These are phyloP conservation scores for Microtus ochrogaster DNA, from an alignment of 2,113 vertebrate genomes.

Conservation along the genomic window DNA sequence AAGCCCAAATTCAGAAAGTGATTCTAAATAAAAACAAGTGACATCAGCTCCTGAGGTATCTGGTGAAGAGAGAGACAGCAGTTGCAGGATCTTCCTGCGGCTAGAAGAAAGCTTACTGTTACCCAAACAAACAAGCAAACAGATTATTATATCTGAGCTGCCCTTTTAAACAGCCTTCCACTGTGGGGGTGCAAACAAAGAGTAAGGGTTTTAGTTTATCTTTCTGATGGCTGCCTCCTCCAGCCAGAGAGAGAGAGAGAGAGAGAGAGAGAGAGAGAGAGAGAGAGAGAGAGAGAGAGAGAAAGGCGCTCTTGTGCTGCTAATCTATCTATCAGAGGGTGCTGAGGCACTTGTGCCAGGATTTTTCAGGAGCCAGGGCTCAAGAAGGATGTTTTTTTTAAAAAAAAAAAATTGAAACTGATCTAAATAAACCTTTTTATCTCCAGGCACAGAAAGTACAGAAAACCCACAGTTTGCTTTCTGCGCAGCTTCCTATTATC, in stretches of 20 bases:
- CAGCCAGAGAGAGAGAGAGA: neutral
- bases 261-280: neutral
- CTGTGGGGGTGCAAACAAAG: constrained; percentile 41
- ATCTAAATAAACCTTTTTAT: constrained; percentile 76
- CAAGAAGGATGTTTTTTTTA: constrained; percentile 50
- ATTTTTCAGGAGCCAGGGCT: constrained; percentile 26
- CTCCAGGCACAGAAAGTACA: constrained; percentile 75
- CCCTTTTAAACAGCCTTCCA: constrained; percentile 55
- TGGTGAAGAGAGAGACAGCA: constrained; percentile 79
- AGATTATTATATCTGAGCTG: constrained; percentile 57
- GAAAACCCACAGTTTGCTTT: constrained; percentile 85
- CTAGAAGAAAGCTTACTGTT: constrained; percentile 83
- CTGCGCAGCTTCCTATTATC: constrained; percentile 87
- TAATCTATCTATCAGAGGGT: constrained; percentile 49
- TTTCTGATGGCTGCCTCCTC: constrained; percentile 25
- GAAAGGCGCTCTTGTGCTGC: constrained; percentile 46
- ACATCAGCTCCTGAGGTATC: constrained; percentile 73
- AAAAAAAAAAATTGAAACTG: constrained; percentile 35
- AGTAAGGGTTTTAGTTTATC: constrained; percentile 67
- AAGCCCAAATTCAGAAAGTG: constrained; percentile 60
- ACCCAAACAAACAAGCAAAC: constrained; percentile 84
- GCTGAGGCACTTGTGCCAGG: neutral
- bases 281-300: too few relatives aligned
- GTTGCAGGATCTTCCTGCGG: constrained; percentile 76
- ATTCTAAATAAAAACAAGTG: neutral